phyloP scores from a whole-genome alignment of 2,888 invertebrate genomes.

The Dichetophora obliterata region DNA sequence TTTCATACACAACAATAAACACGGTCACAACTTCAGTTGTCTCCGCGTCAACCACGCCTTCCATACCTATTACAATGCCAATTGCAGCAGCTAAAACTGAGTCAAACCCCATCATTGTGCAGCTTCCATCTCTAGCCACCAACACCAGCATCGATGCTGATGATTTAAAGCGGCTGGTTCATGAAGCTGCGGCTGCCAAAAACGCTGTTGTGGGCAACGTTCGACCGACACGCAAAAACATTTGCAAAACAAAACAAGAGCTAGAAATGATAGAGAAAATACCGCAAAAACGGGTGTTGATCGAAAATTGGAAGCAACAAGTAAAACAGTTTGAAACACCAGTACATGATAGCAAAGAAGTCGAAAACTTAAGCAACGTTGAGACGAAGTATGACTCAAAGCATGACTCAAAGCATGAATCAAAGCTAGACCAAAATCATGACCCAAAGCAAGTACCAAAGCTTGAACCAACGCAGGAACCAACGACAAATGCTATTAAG shows the following conservation, averaged over 20 bases:
- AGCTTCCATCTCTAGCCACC: conserved; percentile 31
- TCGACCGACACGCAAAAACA: conserved; percentile 47
- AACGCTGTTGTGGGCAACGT: conserved; percentile 29
- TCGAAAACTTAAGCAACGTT: too few relatives aligned
- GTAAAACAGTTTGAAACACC: conserved; percentile 49
- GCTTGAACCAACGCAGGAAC: not conserved
- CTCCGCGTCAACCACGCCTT: not conserved
- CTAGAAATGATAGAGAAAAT: conserved; percentile 51
- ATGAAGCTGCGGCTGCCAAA: conserved; percentile 37
- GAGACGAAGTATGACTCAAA: not conserved
- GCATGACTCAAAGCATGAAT: not conserved
- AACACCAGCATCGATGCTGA: conserved; percentile 41
- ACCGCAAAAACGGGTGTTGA: conserved; percentile 59
- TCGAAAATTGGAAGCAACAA: conserved; percentile 56
- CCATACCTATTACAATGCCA: not conserved
- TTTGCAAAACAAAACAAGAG: conserved; percentile 45
- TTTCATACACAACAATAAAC: not conserved
- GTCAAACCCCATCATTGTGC: not conserved
- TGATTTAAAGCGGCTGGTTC: conserved; percentile 42
- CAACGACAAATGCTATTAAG: too few relatives aligned
- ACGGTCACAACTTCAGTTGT: not conserved
- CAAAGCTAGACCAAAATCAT: not conserved
- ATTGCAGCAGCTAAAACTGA: not conserved
- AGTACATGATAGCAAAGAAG: not conserved
- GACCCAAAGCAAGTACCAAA: not conserved